phyloP scores from a whole-genome alignment of 2,113 vertebrate species.

The Phasianus colchicus region DNA sequence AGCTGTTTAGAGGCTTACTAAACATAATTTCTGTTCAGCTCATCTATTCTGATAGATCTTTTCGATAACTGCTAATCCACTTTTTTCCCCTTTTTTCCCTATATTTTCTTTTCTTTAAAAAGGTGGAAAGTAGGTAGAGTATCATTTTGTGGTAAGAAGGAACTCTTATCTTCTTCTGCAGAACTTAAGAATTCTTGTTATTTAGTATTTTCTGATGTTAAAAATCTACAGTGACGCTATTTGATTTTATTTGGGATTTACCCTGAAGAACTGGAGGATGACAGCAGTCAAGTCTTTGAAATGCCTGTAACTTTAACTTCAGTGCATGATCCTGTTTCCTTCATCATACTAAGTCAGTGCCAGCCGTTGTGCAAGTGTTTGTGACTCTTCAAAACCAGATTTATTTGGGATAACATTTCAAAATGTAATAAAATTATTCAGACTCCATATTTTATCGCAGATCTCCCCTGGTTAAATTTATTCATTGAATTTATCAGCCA shows the following conservation, averaged over 20 bases:
- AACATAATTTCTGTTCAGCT: background rate
- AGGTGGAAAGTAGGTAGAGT: background rate
- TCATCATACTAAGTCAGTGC: background rate
- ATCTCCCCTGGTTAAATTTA: background rate
- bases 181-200: background rate
- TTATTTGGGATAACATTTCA: background rate
- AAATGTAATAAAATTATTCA: background rate
- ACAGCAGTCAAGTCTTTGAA: background rate
- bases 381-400: background rate
- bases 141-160: background rate
- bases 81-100: rapidly evolving
- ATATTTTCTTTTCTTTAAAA: background rate
- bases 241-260: background rate
- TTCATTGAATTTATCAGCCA: rapidly evolving
- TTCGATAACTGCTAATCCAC: background rate
- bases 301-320: background rate
- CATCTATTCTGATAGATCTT: background rate
- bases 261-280: background rate
- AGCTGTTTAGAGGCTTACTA: background rate
- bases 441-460: background rate
- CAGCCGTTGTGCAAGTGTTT: background rate
- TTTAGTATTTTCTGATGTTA: background rate
- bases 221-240: background rate
- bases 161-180: background rate
- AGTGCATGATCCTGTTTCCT: background rate